Percentiles rank a stretch among this genome's conserved stretches.
Conservation (phyloP, 2,797 vertebrate genomes). For the Iguana delicatissima region DNA sequence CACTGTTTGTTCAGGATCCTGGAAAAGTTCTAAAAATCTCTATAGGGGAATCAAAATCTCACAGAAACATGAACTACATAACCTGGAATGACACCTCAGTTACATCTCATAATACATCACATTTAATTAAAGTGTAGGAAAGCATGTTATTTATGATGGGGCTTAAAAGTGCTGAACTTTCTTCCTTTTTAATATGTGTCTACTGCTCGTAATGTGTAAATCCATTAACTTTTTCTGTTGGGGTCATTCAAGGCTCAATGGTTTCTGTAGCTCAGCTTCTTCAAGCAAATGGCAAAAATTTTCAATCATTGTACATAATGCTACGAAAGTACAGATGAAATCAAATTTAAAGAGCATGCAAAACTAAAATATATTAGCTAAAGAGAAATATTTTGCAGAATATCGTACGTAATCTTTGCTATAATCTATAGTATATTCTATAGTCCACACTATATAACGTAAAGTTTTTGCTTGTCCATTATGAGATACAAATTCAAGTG, state of each 20-base stretch:
- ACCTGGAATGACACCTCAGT: conserved; percentile 63
- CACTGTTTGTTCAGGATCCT: conserved; percentile 46
- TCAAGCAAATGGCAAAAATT: background rate
- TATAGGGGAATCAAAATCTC: conserved; percentile 57
- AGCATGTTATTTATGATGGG: background rate
- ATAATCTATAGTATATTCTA: too few species aligned
- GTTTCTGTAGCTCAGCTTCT: background rate
- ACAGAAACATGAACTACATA: conserved; percentile 52
- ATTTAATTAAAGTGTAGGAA: conserved; percentile 62
- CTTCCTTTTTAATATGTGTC: background rate
- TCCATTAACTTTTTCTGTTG: background rate
- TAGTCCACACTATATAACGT: too few species aligned
- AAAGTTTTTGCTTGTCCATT: too few species aligned
- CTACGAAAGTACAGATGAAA: background rate
- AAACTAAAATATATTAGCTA: background rate
- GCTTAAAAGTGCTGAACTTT: background rate
- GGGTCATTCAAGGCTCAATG: background rate
- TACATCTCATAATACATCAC: conserved; percentile 51
- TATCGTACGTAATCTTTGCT: too few species aligned
- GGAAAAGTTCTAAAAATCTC: conserved; percentile 61
- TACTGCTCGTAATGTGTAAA: too few species aligned
- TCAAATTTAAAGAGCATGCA: background rate
- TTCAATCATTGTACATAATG: background rate
- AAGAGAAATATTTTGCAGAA: background rate
- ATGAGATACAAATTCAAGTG: too few species aligned